phyloP scores from a whole-genome alignment of 2,113 vertebrate species.

The Lasiurus borealis region DNA sequence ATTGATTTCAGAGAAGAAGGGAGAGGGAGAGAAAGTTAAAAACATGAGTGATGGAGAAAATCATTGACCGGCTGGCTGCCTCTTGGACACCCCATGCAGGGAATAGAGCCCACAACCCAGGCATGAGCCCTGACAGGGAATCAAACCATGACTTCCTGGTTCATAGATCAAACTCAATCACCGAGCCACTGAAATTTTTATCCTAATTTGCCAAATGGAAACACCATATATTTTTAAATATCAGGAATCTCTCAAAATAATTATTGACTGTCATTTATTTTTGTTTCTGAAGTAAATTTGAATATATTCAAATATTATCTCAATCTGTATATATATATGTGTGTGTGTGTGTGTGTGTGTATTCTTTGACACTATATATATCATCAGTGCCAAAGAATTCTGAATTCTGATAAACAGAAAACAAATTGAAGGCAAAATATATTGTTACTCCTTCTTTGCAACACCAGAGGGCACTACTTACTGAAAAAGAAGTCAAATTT shows the following conservation, averaged over 20 bases:
- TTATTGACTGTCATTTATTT: not conserved
- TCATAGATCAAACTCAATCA: too few relatives aligned
- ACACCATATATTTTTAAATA: not conserved
- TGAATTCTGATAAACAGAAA: conserved; percentile 29
- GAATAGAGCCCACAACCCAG: too few relatives aligned
- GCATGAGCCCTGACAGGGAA: too few relatives aligned
- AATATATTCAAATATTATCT: conserved; percentile 1
- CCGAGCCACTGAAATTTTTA: not conserved
- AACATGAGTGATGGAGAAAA: too few relatives aligned
- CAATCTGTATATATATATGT: not conserved
- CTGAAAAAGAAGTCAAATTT: conserved; percentile 35
- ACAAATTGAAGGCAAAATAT: not conserved
- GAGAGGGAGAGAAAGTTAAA: too few relatives aligned
- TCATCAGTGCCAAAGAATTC: not conserved
- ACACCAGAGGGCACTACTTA: conserved; percentile 74
- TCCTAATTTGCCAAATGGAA: conserved; percentile 13
- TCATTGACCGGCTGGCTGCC: too few relatives aligned
- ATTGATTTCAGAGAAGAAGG: too few relatives aligned
- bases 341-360: too few relatives aligned
- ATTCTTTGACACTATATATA: too few relatives aligned
- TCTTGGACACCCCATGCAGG: too few relatives aligned
- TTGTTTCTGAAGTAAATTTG: conserved; percentile 1
- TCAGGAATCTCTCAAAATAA: not conserved
- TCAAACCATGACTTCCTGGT: too few relatives aligned
- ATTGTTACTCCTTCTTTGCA: not conserved